Conservation (phyloP, 2,888 invertebrate species). For the Cerastis rubricosa region DNA sequence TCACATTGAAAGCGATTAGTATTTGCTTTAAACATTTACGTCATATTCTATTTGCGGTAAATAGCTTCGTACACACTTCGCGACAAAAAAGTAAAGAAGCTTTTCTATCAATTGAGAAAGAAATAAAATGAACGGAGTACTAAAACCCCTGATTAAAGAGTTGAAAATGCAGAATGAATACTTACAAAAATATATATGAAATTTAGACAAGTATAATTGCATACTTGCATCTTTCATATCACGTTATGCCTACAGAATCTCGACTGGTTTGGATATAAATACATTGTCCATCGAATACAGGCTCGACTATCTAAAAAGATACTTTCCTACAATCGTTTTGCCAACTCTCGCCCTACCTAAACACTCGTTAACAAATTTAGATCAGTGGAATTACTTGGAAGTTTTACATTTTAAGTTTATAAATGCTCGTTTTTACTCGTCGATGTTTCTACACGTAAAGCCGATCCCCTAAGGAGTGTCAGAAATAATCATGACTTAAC, state of each 20-base stretch:
- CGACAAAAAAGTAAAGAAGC: neutral
- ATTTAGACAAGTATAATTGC: conserved; percentile 45
- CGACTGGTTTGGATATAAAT: conserved; percentile 25
- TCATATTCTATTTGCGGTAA: conserved; percentile 3
- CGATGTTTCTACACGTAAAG: neutral
- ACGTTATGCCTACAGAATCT: conserved; percentile 25
- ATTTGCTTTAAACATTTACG: conserved; percentile 18
- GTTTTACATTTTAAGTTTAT: conserved; percentile 24
- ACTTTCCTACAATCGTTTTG: conserved; percentile 26
- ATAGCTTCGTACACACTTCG: conserved; percentile 13
- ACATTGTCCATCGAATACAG: conserved; percentile 10
- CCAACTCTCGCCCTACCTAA: conserved; percentile 2
- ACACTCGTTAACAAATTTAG: conserved; percentile 5
- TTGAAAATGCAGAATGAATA: conserved; percentile 37
- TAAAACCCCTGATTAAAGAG: conserved; percentile 1
- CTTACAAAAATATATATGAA: conserved; percentile 58
- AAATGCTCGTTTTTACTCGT: conserved; percentile 27
- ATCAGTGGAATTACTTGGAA: conserved; percentile 53
- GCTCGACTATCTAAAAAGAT: conserved; percentile 8
- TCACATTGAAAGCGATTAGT: conserved; percentile 61
- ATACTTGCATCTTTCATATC: conserved; percentile 30
- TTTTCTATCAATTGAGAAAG: neutral
- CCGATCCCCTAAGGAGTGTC: neutral
- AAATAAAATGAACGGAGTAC: neutral
- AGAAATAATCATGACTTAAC: conserved; percentile 10